Evolutionary conservation across 2,888 invertebrate species (phyloP).

Genomic region (Limnephilus lunatus): DNA sequence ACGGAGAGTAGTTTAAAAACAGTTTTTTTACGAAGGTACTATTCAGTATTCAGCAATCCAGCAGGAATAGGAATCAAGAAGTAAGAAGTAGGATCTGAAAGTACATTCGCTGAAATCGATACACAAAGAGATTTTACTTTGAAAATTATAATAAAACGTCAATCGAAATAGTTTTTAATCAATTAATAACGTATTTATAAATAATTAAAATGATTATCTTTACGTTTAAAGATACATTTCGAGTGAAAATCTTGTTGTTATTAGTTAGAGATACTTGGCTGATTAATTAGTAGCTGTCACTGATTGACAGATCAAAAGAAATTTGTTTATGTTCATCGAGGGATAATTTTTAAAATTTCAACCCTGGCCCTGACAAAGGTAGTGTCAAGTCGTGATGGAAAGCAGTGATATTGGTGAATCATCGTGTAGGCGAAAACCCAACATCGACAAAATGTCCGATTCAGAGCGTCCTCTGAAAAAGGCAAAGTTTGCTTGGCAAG

Average conservation of each 20-base stretch:
- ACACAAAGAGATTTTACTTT: conserved; percentile 58
- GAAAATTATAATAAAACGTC: conserved; percentile 2
- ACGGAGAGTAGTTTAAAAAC: background rate
- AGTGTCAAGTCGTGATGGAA: conserved; percentile 62
- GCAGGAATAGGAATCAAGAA: background rate
- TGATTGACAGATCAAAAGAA: conserved; percentile 64
- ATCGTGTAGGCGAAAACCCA: conserved; percentile 76
- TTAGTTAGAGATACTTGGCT: conserved; percentile 39
- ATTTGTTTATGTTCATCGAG: conserved; percentile 62
- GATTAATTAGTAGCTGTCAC: conserved; percentile 66
- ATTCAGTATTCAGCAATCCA: background rate
- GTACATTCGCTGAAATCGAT: conserved; percentile 59
- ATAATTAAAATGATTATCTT: conserved; percentile 8
- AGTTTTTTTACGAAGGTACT: background rate
- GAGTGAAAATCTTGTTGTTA: conserved; percentile 18
- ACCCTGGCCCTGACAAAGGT: background rate
- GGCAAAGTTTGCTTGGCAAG: conserved; percentile 82
- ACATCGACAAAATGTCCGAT: conserved; percentile 75
- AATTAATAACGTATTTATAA: background rate
- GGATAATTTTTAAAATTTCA: conserved; percentile 25
- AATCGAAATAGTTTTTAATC: background rate
- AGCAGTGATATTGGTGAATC: conserved; percentile 71
- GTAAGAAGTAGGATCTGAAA: background rate
- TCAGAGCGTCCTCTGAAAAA: conserved; percentile 81
- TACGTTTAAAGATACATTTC: background rate